Conservation (phyloP, 53 echinoderm and acorn worm genomes). For the Actinopyga echinites region DNA sequence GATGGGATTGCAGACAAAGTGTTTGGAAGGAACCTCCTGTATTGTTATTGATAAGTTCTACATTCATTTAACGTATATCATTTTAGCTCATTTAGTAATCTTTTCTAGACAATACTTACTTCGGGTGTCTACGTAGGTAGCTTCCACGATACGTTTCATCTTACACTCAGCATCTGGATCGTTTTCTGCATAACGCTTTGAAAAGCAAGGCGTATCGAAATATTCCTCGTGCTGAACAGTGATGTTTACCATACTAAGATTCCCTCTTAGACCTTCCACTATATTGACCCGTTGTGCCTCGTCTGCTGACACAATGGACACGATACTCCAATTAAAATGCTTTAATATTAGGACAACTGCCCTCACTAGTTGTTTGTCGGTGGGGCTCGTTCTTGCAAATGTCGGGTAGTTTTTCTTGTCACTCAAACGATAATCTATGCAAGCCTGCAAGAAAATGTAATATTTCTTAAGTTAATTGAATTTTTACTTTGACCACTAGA, state of each 20-base stretch:
- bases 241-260: neutral
- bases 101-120: too few species aligned
- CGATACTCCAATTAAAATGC: slow-evolving; percentile 78
- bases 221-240: slow-evolving; percentile 34
- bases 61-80: too few species aligned
- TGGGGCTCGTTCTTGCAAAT: slow-evolving; percentile 81
- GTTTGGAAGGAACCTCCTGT: too few species aligned
- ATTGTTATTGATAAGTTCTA: too few species aligned
- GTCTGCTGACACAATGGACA: slow-evolving; percentile 63
- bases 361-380: slow-evolving; percentile 65
- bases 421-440: slow-evolving; percentile 75
- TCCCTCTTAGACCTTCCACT: slow-evolving; percentile 5
- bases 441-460: slow-evolving; percentile 63
- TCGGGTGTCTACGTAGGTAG: slow-evolving; percentile 69
- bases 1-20: too few species aligned
- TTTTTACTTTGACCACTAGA: too few species aligned
- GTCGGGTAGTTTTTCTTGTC: slow-evolving; percentile 74
- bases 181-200: neutral
- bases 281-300: neutral
- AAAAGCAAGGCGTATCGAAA: slow-evolving; percentile 54
- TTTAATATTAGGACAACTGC: slow-evolving; percentile 71
- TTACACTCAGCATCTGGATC: neutral
- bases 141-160: slow-evolving; percentile 54
- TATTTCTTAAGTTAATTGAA: too few species aligned
- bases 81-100: too few species aligned